Conservation (phyloP, 2,888 invertebrate genomes). For the Zygaena filipendulae region DNA sequence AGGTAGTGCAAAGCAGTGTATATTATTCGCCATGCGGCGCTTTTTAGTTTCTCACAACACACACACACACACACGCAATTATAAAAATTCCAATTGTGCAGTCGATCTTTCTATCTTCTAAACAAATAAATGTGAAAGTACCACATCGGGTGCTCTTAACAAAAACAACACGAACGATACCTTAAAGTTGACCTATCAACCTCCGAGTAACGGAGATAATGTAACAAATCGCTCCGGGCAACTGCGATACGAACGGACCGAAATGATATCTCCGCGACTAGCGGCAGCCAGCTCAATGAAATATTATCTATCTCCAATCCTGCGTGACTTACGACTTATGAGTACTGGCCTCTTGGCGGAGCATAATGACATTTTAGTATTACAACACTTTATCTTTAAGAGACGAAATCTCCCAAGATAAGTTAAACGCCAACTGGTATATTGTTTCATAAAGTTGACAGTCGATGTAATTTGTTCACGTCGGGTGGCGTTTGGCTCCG, state of each 20-base stretch:
- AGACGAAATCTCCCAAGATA: slow-evolving; percentile 62
- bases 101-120: no score
- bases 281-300: slow-evolving; percentile 37
- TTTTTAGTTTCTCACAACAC: no score
- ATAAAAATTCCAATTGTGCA: no score
- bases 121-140: no score
- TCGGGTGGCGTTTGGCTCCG: slow-evolving; percentile 36
- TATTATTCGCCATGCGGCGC: no score
- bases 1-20: no score
- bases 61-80: no score
- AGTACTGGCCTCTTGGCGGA: slow-evolving; percentile 40
- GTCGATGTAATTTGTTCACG: slow-evolving; percentile 64
- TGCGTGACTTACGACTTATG: slow-evolving; percentile 50
- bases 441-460: slow-evolving; percentile 65
- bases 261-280: slow-evolving; percentile 37
- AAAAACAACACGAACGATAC: no score
- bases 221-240: slow-evolving; percentile 56
- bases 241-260: slow-evolving; percentile 45
- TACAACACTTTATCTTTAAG: slow-evolving; percentile 63
- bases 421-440: slow-evolving; percentile 64
- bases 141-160: no score
- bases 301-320: slow-evolving; percentile 40
- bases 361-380: slow-evolving; percentile 67
- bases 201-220: slow-evolving; percentile 56
- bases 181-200: slow-evolving; percentile 56